A percentile compares a stretch with the other conserved stretches of the same genome.
Evolutionary conservation across 2,113 vertebrate genomes (phyloP).

Genomic region (Bujurquina vittata): DNA sequence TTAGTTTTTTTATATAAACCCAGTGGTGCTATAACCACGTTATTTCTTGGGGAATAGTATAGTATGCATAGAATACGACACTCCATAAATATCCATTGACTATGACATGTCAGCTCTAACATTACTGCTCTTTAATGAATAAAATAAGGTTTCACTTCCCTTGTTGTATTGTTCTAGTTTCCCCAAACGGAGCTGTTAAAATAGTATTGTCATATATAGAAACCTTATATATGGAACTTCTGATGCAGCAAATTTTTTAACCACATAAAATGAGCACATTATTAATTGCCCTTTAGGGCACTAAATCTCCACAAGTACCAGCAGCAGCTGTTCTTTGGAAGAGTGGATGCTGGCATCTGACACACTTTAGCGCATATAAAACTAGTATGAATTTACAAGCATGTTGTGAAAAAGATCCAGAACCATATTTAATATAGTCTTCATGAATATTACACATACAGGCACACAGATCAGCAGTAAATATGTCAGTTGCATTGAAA

Average conservation of each 20-base stretch:
- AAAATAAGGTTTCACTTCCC: neutral
- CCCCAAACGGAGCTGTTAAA: neutral
- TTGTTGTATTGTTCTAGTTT: neutral
- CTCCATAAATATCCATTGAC: neutral
- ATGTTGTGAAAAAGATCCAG: neutral
- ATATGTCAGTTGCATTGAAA: neutral
- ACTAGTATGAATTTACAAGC: neutral
- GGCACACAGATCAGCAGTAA: no score
- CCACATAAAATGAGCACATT: neutral
- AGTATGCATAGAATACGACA: neutral
- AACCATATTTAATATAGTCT: neutral
- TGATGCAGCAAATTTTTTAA: neutral
- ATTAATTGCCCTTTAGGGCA: neutral
- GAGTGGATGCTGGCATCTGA: neutral
- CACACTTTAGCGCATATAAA: neutral
- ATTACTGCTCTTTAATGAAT: neutral
- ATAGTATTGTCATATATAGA: accelerated
- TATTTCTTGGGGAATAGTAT: neutral
- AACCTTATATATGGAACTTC: neutral
- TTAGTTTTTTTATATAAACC: neutral
- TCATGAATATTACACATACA: neutral
- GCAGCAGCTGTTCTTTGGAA: neutral
- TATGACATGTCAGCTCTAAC: neutral
- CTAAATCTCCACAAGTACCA: neutral
- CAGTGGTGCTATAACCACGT: neutral